Conservation (phyloP, 2,888 invertebrate genomes). For the Dioctria linearis region DNA sequence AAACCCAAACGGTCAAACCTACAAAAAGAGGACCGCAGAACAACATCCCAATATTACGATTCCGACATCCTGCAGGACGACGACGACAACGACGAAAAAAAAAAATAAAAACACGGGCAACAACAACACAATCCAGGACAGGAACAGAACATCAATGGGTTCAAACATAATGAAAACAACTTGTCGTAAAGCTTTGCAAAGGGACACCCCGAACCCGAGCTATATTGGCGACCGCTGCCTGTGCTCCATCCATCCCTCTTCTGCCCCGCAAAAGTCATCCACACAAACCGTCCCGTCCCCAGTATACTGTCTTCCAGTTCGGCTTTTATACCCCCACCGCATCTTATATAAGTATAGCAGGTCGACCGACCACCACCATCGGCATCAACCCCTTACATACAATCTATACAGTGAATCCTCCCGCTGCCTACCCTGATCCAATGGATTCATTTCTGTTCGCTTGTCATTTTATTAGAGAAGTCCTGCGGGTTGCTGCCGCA, state of each 20-base stretch:
- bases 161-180: slow-evolving; percentile 60
- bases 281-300: not conserved
- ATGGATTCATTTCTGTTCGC: slow-evolving; percentile 41
- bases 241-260: not conserved
- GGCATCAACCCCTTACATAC: not conserved
- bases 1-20: slow-evolving; percentile 39
- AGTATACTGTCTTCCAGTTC: not conserved
- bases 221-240: slow-evolving; percentile 38
- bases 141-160: slow-evolving; percentile 57
- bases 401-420: not conserved
- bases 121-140: slow-evolving; percentile 52
- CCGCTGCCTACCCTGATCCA: slow-evolving; percentile 18
- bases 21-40: slow-evolving; percentile 59
- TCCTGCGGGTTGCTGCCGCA: slow-evolving; percentile 45
- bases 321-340: not conserved
- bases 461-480: slow-evolving; percentile 50
- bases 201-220: slow-evolving; percentile 50
- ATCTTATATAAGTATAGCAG: slow-evolving; percentile 3
- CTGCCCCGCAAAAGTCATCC: no score
- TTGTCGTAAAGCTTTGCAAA: slow-evolving; percentile 59
- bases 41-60: slow-evolving; percentile 59
- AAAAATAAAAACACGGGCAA: slow-evolving; percentile 48
- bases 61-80: slow-evolving; percentile 42
- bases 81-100: not conserved
- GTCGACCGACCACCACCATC: not conserved